phyloP scores from a whole-genome alignment of 2,113 vertebrate genomes.

The Limnothrissa miodon region DNA sequence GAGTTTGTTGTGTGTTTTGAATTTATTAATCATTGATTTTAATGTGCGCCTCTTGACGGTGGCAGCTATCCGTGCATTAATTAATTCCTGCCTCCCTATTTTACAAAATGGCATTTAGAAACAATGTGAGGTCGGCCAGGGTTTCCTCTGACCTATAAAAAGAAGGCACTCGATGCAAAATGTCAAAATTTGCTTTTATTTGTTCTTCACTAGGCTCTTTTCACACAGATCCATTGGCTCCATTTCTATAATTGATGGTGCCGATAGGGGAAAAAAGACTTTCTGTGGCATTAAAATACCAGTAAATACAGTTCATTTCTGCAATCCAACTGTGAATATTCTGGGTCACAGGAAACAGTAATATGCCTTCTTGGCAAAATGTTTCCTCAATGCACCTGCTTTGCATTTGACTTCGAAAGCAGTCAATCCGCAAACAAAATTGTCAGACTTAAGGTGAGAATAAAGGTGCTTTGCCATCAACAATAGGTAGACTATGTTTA shows the following conservation, averaged over 20 bases:
- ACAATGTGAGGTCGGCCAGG: conserved; percentile 73
- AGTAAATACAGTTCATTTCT: conserved; percentile 72
- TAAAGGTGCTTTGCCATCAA: conserved; percentile 71
- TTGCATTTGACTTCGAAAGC: conserved; percentile 66
- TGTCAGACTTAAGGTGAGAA: conserved; percentile 73
- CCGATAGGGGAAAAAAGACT: conserved; percentile 65
- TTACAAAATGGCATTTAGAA: conserved; percentile 79
- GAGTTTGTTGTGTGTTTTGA: conserved; percentile 84
- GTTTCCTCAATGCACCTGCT: conserved; percentile 66
- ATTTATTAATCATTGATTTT: conserved; percentile 85
- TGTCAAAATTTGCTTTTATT: conserved; percentile 79
- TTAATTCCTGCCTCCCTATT: conserved; percentile 67
- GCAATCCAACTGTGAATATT: conserved; percentile 63
- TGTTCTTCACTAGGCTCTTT: conserved; percentile 63
- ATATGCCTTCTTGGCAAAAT: conserved; percentile 65
- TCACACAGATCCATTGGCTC: conserved; percentile 59
- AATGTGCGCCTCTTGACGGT: conserved; percentile 78
- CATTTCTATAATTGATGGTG: conserved; percentile 64
- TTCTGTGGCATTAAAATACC: conserved; percentile 62
- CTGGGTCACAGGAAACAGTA: conserved; percentile 65
- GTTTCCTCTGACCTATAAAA: conserved; percentile 78
- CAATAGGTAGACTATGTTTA: conserved; percentile 74
- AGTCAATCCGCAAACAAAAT: conserved; percentile 66
- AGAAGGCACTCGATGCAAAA: conserved; percentile 71
- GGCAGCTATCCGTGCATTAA: conserved; percentile 77